phyloP scores from a whole-genome alignment of 2,888 invertebrate species.

The Eristalis arbustorum region DNA sequence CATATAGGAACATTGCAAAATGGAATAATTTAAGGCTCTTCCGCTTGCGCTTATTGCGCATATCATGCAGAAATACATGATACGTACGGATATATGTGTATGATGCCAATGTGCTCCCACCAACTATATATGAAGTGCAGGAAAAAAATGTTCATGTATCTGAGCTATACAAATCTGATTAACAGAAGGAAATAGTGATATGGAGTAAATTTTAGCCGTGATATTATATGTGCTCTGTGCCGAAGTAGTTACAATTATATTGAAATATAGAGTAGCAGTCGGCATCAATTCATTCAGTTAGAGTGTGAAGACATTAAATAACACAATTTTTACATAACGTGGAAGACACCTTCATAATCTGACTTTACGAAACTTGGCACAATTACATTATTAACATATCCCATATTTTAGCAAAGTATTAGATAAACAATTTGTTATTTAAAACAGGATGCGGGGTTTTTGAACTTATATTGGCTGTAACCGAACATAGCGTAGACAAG shows the following conservation, averaged over 20 bases:
- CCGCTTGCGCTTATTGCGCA: too few species aligned
- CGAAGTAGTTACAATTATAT: slow-evolving; percentile 29
- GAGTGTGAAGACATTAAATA: background rate
- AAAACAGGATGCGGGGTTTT: too few species aligned
- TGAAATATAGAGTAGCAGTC: slow-evolving; percentile 13
- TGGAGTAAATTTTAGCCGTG: background rate
- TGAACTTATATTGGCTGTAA: too few species aligned
- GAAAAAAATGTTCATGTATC: background rate
- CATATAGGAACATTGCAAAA: background rate
- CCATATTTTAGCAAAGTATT: too few species aligned
- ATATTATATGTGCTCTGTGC: background rate
- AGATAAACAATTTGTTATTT: too few species aligned
- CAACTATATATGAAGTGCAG: too few species aligned
- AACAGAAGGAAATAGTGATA: background rate
- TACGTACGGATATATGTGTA: too few species aligned
- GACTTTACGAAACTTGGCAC: too few species aligned
- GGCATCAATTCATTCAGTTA: slow-evolving; percentile 21
- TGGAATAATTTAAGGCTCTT: background rate
- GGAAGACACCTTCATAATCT: too few species aligned
- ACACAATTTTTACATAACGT: background rate
- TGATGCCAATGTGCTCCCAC: background rate
- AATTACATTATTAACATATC: too few species aligned
- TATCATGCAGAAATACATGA: background rate
- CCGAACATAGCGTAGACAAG: too few species aligned
- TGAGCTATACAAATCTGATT: slow-evolving; percentile 10